A percentile compares a stretch with the other conserved stretches of the same genome.
Conservation (phyloP, 2,113 vertebrate genomes). For the Uropsilus gracilis region DNA sequence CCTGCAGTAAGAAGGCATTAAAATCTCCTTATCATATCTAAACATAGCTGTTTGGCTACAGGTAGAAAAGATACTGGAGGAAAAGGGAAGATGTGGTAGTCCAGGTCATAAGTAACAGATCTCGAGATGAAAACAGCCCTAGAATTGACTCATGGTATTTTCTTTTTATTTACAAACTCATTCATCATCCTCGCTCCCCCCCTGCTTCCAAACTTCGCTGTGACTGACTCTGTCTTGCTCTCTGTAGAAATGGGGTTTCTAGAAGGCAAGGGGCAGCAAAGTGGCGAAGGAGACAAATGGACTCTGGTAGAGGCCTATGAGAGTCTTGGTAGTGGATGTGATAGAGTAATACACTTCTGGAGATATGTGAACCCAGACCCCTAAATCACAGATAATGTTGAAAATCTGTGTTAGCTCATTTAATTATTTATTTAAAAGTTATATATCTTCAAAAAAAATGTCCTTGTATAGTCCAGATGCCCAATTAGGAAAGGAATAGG, state of each 20-base stretch:
- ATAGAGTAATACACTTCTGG: too few relatives aligned
- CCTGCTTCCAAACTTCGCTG: background rate
- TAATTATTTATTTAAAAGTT: background rate
- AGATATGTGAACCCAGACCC: too few relatives aligned
- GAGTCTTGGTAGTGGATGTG: too few relatives aligned
- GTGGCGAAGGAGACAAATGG: too few relatives aligned
- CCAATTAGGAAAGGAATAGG: background rate
- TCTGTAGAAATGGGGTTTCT: too few relatives aligned
- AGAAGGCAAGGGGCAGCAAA: too few relatives aligned
- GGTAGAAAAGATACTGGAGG: background rate
- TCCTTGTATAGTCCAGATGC: background rate
- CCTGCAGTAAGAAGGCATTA: background rate
- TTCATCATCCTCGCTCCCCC: background rate
- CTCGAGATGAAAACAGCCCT: background rate
- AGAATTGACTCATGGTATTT: background rate
- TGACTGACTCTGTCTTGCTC: too few relatives aligned
- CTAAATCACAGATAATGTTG: background rate
- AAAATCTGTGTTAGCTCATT: too few relatives aligned
- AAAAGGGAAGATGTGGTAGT: background rate
- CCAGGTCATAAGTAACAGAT: background rate
- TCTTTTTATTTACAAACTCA: background rate
- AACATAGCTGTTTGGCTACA: background rate
- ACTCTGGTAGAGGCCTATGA: too few relatives aligned
- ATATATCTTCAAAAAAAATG: background rate
- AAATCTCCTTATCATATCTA: background rate